Evolutionary conservation across 2,113 vertebrate species (phyloP).

Genomic region (Peromyscus maniculatus): DNA sequence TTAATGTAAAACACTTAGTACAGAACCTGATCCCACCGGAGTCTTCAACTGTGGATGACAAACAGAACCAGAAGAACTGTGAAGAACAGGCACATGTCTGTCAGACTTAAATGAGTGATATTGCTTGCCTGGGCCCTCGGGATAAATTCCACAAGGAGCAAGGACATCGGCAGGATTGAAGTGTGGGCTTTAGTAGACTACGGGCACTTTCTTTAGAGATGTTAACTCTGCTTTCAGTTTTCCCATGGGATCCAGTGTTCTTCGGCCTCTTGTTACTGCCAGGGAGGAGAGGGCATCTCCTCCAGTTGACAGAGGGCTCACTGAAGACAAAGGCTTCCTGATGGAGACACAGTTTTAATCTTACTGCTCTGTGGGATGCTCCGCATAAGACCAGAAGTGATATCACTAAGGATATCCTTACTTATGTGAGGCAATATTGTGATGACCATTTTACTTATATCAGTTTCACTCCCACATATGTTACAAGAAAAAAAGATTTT

Average conservation of each 20-base stretch:
- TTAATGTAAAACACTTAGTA: not conserved
- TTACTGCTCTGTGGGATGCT: not conserved
- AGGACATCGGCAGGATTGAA: not conserved
- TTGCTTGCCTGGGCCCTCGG: not conserved
- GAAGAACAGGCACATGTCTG: not conserved
- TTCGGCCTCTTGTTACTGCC: not conserved
- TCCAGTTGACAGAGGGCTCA: not conserved
- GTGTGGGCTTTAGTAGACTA: not conserved
- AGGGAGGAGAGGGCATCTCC: not conserved
- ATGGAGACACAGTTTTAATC: not conserved
- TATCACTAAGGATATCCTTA: not conserved
- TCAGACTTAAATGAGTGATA: not conserved
- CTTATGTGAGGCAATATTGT: not conserved
- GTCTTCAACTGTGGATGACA: not conserved
- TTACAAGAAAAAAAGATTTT: not conserved
- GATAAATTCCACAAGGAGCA: not conserved
- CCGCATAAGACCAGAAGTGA: not conserved
- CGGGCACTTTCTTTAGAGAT: not conserved
- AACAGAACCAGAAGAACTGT: not conserved
- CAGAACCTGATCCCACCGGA: not conserved
- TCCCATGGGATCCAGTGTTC: not conserved
- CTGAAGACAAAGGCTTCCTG: not conserved
- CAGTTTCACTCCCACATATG: not conserved
- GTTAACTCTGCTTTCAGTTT: slow-evolving; percentile 34
- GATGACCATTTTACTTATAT: not conserved